A percentile compares a stretch with the other conserved stretches of the same genome.
Conservation (phyloP, 2,113 vertebrate genomes). For the Boulengerochromis microlepis region DNA sequence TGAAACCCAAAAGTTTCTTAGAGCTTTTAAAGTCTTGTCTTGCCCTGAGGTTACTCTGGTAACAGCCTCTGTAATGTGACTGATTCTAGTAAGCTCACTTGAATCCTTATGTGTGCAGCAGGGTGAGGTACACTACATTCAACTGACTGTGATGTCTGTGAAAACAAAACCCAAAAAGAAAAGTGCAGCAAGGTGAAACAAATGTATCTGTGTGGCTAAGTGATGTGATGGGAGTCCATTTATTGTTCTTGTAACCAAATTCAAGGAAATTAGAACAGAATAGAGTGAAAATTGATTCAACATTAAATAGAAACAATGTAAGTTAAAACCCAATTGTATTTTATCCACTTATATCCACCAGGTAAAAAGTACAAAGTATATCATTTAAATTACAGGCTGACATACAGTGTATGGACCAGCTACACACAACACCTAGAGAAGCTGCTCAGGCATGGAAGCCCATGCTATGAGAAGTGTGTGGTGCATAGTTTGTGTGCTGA, state of each 20-base stretch:
- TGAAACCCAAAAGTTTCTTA: not conserved
- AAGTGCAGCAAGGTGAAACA: slow-evolving; percentile 4
- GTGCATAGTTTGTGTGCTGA: not conserved
- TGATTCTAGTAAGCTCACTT: not conserved
- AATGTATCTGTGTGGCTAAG: not conserved
- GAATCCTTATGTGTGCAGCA: not conserved
- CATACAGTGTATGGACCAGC: not conserved
- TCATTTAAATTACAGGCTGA: not conserved
- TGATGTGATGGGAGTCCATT: not conserved
- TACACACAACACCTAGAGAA: not conserved
- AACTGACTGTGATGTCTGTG: not conserved
- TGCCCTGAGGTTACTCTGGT: not conserved
- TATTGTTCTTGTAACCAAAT: not conserved
- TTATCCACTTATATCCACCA: not conserved
- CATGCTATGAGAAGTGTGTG: not conserved
- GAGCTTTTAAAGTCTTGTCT: not conserved
- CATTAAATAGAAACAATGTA: not conserved
- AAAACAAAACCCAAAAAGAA: not conserved
- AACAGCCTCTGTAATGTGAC: not conserved
- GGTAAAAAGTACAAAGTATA: not conserved
- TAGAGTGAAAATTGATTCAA: not conserved
- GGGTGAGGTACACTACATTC: not conserved
- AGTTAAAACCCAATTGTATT: not conserved
- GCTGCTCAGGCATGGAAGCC: not conserved
- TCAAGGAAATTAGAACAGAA: not conserved